Percentiles rank a stretch among this genome's conserved stretches.
phyloP scores from a whole-genome alignment of 2,888 invertebrate species.

The Drepana falcataria region DNA sequence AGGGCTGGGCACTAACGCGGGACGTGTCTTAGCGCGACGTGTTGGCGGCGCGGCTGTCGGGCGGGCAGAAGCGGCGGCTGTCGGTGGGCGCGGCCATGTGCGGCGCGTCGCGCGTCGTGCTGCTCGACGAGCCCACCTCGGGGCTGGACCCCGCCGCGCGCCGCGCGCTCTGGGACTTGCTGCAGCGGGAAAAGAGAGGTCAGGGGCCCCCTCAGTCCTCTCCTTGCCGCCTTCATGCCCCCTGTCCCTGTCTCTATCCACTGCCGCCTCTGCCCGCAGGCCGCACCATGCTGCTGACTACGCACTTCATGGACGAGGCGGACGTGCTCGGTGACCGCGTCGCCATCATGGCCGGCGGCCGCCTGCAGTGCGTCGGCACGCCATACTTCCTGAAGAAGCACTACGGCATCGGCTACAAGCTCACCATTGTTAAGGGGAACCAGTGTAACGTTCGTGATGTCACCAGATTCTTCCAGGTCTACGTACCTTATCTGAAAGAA shows the following conservation, averaged over 20 bases:
- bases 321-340: conserved; percentile 92
- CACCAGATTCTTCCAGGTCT: conserved; percentile 79
- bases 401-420: conserved; percentile 91
- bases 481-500: conserved; percentile 83
- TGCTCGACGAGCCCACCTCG: conserved; percentile 92
- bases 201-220: neutral
- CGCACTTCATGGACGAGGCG: conserved; percentile 95
- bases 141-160: conserved; percentile 95
- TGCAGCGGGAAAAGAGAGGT: conserved; percentile 84
- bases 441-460: conserved; percentile 49
- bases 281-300: conserved; percentile 88
- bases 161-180: conserved; percentile 91
- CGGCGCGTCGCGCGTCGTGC: conserved; percentile 85
- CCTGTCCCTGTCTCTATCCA: neutral
- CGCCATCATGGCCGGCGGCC: conserved; percentile 91
- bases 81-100: conserved; percentile 94
- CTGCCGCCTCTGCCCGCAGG: conserved; percentile 47
- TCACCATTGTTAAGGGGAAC: conserved; percentile 77
- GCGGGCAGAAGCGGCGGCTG: conserved; percentile 95
- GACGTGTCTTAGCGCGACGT: conserved; percentile 61
- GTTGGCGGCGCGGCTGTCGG: conserved; percentile 84
- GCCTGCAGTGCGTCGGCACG: conserved; percentile 88
- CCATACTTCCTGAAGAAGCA: conserved; percentile 91
- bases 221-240: neutral
- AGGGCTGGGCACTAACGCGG: conserved; percentile 10